phyloP scores from a whole-genome alignment of 2,888 invertebrate genomes.

The Thymelicus sylvestris region DNA sequence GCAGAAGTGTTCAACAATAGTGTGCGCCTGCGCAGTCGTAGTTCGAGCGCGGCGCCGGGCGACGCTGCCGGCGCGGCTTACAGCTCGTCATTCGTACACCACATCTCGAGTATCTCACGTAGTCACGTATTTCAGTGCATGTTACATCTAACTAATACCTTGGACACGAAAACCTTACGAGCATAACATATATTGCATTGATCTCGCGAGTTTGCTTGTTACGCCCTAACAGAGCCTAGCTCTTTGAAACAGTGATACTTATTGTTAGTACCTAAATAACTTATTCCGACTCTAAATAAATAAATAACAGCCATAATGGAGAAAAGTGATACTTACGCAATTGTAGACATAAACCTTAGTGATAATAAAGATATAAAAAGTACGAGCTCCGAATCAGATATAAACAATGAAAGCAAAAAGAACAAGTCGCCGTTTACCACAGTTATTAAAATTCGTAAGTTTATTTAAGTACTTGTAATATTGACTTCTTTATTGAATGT shows the following conservation, averaged over 20 bases:
- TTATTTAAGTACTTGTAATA: conserved; percentile 29
- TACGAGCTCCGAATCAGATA: conserved; percentile 47
- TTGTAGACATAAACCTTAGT: conserved; percentile 68
- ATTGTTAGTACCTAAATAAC: neutral
- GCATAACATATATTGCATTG: conserved; percentile 1
- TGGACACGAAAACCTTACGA: neutral
- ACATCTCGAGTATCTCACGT: conserved; percentile 19
- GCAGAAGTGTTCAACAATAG: conserved; percentile 39
- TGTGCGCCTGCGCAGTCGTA: conserved; percentile 51
- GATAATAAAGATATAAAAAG: conserved; percentile 63
- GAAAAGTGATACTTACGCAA: conserved; percentile 68
- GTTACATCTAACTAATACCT: neutral
- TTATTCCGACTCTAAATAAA: conserved; percentile 1
- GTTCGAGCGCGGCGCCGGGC: conserved; percentile 56
- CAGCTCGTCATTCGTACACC: neutral
- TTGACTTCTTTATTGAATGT: neutral
- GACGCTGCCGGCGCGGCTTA: conserved; percentile 40
- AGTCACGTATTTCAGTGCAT: conserved; percentile 22
- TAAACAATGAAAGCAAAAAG: conserved; percentile 53
- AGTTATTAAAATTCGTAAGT: conserved; percentile 76
- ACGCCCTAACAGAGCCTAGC: neutral
- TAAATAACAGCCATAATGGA: conserved; percentile 54
- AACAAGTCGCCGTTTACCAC: conserved; percentile 59
- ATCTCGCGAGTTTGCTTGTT: conserved; percentile 1
- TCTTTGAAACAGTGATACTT: conserved; percentile 5